phyloP scores from a whole-genome alignment of 1,140 invertebrate species.

The Bactericera cockerelli region DNA sequence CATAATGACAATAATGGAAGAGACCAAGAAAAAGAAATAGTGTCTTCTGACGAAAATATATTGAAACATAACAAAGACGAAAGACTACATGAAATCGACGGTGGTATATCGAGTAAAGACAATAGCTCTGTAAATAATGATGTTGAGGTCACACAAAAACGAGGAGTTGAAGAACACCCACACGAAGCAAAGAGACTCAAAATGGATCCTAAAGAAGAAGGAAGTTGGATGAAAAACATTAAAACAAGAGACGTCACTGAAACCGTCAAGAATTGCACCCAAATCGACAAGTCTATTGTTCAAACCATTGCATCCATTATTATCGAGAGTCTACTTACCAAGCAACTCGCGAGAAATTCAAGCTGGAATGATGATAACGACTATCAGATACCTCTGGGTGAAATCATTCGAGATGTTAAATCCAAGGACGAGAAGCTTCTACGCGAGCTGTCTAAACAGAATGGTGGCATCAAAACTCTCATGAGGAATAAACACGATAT shows the following conservation, averaged over 20 bases:
- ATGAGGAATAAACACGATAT: slow-evolving; percentile 68
- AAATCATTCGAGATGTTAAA: slow-evolving; percentile 42
- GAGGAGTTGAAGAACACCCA: too few species aligned
- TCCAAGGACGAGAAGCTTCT: slow-evolving; percentile 42
- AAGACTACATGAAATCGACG: too few species aligned
- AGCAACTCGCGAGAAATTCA: slow-evolving; percentile 21
- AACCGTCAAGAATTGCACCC: slow-evolving; percentile 70
- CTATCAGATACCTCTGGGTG: slow-evolving; percentile 28
- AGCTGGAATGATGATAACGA: slow-evolving; percentile 17
- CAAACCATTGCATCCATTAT: slow-evolving; percentile 45
- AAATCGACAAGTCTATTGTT: slow-evolving; percentile 50
- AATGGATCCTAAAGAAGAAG: slow-evolving; percentile 30
- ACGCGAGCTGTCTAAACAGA: slow-evolving; percentile 67
- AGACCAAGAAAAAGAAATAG: too few species aligned
- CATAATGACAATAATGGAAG: too few species aligned
- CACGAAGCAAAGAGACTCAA: slow-evolving; percentile 7
- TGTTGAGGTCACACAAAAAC: too few species aligned
- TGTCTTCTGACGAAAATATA: too few species aligned
- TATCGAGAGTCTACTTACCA: slow-evolving; percentile 35
- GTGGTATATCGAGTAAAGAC: too few species aligned
- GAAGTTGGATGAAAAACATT: slow-evolving; percentile 29
- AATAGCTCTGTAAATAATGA: too few species aligned
- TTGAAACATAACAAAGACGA: too few species aligned
- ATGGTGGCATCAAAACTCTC: slow-evolving; percentile 83
- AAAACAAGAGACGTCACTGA: slow-evolving; percentile 47